Conservation (phyloP, 2,888 invertebrate genomes). For the Yponomeuta plumbellus region DNA sequence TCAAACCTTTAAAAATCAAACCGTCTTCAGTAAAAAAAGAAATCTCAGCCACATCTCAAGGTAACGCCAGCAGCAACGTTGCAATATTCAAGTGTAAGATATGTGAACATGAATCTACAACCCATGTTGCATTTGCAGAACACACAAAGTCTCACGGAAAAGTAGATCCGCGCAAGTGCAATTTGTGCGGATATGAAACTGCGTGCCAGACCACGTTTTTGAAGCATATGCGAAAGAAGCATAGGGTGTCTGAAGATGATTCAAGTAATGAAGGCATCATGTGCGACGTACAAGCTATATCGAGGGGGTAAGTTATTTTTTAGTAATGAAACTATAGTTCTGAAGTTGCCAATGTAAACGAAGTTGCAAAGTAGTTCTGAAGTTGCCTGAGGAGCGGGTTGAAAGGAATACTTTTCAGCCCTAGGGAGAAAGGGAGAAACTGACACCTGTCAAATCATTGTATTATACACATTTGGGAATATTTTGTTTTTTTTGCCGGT, state of each 20-base stretch:
- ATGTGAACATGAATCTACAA: neutral
- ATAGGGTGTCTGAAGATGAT: neutral
- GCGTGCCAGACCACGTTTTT: neutral
- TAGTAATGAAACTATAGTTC: too few species aligned
- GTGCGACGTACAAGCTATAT: neutral
- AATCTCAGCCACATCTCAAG: neutral
- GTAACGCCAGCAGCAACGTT: neutral
- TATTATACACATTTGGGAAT: too few species aligned
- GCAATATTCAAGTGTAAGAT: neutral
- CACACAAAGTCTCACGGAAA: neutral
- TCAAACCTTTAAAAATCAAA: neutral
- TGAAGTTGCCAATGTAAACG: too few species aligned
- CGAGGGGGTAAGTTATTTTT: neutral
- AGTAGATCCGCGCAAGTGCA: neutral
- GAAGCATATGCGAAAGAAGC: neutral
- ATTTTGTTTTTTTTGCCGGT: too few species aligned
- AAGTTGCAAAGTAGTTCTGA: too few species aligned
- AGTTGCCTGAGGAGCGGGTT: too few species aligned
- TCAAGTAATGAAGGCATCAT: neutral
- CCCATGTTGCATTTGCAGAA: neutral
- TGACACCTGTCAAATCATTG: too few species aligned
- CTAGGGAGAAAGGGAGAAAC: too few species aligned
- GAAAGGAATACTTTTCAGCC: too few species aligned
- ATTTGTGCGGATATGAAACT: slow-evolving; percentile 8
- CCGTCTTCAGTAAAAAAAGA: neutral